Percentiles rank a stretch among this genome's conserved stretches.
Conservation (phyloP, 2,797 vertebrate genomes). For the Knipowitschia caucasica region DNA sequence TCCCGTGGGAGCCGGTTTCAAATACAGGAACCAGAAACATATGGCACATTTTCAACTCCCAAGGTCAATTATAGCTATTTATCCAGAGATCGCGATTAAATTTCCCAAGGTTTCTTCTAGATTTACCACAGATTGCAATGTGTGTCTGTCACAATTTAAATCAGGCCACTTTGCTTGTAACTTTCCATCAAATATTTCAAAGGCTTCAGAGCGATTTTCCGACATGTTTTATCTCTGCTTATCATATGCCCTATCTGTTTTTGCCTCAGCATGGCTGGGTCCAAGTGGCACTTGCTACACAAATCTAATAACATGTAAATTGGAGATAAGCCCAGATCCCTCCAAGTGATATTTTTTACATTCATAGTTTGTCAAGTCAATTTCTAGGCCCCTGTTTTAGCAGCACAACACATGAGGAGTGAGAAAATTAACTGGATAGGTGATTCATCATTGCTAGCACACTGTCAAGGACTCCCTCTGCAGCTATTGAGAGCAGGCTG, state of each 20-base stretch:
- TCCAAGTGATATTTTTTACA: slow-evolving; percentile 78
- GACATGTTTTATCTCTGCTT: slow-evolving; percentile 75
- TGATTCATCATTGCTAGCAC: slow-evolving; percentile 99
- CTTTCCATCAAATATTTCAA: slow-evolving; percentile 76
- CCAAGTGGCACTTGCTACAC: slow-evolving; percentile 69
- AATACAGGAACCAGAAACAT: slow-evolving; percentile 83
- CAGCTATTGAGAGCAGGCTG: slow-evolving; percentile 84
- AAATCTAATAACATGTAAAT: slow-evolving; percentile 84
- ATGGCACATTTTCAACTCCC: slow-evolving; percentile 84
- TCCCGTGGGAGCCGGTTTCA: slow-evolving; percentile 80
- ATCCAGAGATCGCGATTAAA: slow-evolving; percentile 81
- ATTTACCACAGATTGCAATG: slow-evolving; percentile 73
- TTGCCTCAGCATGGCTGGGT: slow-evolving; percentile 50
- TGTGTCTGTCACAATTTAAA: slow-evolving; percentile 79
- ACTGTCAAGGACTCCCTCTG: slow-evolving; percentile 99
- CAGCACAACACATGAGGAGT: slow-evolving; percentile 98
- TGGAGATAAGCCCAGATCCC: slow-evolving; percentile 95
- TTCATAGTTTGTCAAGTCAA: slow-evolving; percentile 97
- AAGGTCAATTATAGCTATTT: slow-evolving; percentile 87
- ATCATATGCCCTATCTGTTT: slow-evolving; percentile 69
- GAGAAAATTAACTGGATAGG: slow-evolving; percentile 99
- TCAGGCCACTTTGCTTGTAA: slow-evolving; percentile 68
- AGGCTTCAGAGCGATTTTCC: slow-evolving; percentile 72
- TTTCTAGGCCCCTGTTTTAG: slow-evolving; percentile 97
- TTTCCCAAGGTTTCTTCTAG: slow-evolving; percentile 80